These are phyloP conservation scores for Scaptodrosophila latifasciaeformis DNA, from an alignment of 2,888 invertebrate species.

Conservation along the genomic window DNA sequence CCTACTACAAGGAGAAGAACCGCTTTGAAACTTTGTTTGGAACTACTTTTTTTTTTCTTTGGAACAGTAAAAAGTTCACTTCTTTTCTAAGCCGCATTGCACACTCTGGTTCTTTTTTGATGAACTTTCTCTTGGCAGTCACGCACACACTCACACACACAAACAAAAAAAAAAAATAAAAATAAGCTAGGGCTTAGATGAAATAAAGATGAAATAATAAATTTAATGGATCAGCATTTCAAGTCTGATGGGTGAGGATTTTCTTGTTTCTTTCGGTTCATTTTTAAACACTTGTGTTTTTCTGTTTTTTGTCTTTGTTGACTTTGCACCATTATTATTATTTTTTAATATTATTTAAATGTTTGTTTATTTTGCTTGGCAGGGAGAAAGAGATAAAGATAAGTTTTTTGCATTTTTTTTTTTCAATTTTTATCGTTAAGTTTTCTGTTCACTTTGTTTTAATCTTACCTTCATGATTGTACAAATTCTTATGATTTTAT, in stretches of 20 bases:
- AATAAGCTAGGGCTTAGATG: too few species aligned
- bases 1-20: too few species aligned
- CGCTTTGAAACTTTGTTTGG: too few species aligned
- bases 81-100: too few species aligned
- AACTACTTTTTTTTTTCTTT: too few species aligned
- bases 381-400: constrained; percentile 31
- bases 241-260: too few species aligned
- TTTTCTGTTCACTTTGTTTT: constrained; percentile 50
- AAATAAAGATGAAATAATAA: too few species aligned
- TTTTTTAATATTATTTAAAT: background rate
- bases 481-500: constrained; percentile 2
- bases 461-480: constrained; percentile 62
- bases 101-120: background rate
- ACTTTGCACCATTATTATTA: background rate
- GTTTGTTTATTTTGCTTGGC: background rate
- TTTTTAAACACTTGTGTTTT: too few species aligned
- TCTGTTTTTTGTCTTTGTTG: constrained; percentile 9
- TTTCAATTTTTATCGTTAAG: constrained; percentile 36
- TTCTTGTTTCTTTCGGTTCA: too few species aligned
- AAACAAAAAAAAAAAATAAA: too few species aligned
- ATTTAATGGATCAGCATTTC: too few species aligned
- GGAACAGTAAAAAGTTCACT: too few species aligned
- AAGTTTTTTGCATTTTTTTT: background rate
- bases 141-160: background rate
- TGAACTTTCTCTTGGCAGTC: background rate